Base-by-base conservation (phyloP, 2,797 vertebrate species). In the Pseudopleuronectes americanus region DNA sequence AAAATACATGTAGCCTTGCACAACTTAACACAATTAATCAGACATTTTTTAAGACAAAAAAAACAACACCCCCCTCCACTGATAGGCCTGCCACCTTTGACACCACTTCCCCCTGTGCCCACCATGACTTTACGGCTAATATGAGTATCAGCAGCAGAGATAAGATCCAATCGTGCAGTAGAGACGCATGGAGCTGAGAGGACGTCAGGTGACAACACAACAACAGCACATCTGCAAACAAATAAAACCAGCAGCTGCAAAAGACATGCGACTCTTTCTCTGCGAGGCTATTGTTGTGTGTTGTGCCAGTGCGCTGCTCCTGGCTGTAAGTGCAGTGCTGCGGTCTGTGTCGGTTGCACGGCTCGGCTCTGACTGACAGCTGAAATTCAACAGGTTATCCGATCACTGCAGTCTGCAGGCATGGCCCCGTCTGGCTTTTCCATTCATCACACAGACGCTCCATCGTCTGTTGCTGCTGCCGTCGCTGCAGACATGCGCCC, bases 331-430 rank as follows among this genome's bases (percentile, higher is more conserved):
- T 78, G 69, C 41, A 28, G 70, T 66, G 74, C 55, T 76, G 57
- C 60, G 36, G 36, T 38, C 10, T 38, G 36, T 38, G 43, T 70
- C 33, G 71, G 6, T 12, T 1, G 23, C 79, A 54, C 41, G 83
- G 49, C 58, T 79, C n/a, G 69, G 66, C 67, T 53, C 80, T 86
- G 85, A 84, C 67, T 84, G 90, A 81, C 87, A 84, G 84, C 80
- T 81, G 75, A 76, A 72, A 90, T 94, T 96, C 96, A 98, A 97
- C 96, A 97, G 96, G 96, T 97, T 95, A 92, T 85, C 86, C 85
- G 91, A 93, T 93, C 91, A 86, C 88, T 86, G 90, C 93, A 93
- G 87, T 92, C 89, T 85, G 64, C 88, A 76, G 77, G 77, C 90
- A 82, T 70, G 92, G 91, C 81, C 80, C 83, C 61, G 89, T 85